These are phyloP conservation scores for Eustalomyia histrio DNA, from an alignment of 2,888 invertebrate genomes.

Conservation along the genomic window DNA sequence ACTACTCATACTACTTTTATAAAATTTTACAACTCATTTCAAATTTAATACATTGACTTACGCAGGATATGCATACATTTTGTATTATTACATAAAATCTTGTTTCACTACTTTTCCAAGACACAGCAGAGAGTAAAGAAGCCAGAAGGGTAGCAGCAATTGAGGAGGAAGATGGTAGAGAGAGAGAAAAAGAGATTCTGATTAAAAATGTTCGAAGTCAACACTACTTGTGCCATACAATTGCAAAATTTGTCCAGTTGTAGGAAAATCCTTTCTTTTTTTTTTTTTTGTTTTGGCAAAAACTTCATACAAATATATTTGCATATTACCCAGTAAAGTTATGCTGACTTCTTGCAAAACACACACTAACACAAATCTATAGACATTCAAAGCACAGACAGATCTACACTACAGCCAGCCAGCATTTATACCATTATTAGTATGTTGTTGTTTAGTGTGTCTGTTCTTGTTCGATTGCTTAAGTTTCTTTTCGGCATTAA, in stretches of 20 bases:
- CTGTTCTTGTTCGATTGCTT: slow-evolving; percentile 65
- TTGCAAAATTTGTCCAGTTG: slow-evolving; percentile 75
- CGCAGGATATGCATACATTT: slow-evolving; percentile 66
- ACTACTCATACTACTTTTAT: slow-evolving; percentile 8
- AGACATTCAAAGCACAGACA: slow-evolving; percentile 6
- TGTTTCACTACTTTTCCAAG: slow-evolving; percentile 58
- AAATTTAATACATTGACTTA: slow-evolving; percentile 66
- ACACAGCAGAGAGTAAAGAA: slow-evolving; percentile 67
- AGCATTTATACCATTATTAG: slow-evolving; percentile 24
- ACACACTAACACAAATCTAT: neutral
- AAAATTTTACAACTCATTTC: slow-evolving; percentile 61
- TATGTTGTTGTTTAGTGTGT: slow-evolving; percentile 15
- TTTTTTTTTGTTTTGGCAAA: slow-evolving; percentile 69
- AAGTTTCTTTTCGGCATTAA: slow-evolving; percentile 67
- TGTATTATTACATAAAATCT: slow-evolving; percentile 64
- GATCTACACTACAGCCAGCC: slow-evolving; percentile 3
- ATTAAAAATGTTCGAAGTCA: slow-evolving; percentile 65
- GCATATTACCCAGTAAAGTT: slow-evolving; percentile 64
- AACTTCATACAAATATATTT: slow-evolving; percentile 67
- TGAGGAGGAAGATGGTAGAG: slow-evolving; percentile 40
- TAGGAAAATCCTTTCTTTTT: slow-evolving; percentile 53
- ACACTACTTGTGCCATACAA: slow-evolving; percentile 69
- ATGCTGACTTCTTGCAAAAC: slow-evolving; percentile 56
- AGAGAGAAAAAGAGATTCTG: slow-evolving; percentile 61
- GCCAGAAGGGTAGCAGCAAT: slow-evolving; percentile 48